Evolutionary conservation across 2,888 invertebrate species (phyloP).

Genomic region (Oeneis ivallda): DNA sequence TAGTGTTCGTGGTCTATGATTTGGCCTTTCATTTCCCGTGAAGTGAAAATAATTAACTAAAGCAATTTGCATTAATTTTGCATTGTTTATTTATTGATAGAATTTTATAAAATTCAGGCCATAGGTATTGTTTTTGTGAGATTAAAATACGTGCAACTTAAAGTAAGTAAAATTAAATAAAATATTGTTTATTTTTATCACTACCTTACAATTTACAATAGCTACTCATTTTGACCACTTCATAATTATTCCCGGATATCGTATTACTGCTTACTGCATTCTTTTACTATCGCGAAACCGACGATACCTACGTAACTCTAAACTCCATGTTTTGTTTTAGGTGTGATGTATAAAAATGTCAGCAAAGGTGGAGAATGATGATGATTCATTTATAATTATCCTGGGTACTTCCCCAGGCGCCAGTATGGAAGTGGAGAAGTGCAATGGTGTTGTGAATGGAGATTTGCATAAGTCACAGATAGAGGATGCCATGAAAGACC

Average conservation of each 20-base stretch:
- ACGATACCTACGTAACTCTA: background rate
- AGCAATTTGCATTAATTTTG: background rate
- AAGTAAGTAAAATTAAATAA: background rate
- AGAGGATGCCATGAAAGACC: conserved; percentile 69
- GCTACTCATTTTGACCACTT: background rate
- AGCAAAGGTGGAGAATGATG: conserved; percentile 57
- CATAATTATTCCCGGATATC: conserved; percentile 4
- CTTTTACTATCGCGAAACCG: background rate
- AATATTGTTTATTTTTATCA: conserved; percentile 5
- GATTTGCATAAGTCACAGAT: conserved; percentile 56
- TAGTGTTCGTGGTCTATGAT: too few species aligned
- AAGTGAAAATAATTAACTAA: too few species aligned
- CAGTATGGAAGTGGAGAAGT: conserved; percentile 62
- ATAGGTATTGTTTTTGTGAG: background rate
- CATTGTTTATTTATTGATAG: background rate
- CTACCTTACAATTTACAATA: background rate
- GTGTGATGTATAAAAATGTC: conserved; percentile 52
- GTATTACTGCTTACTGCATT: background rate
- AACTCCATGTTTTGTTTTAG: conserved; percentile 22
- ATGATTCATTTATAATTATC: conserved; percentile 73
- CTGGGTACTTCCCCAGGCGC: conserved; percentile 69
- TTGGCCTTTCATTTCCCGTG: too few species aligned
- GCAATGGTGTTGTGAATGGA: conserved; percentile 51
- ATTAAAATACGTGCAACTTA: background rate
- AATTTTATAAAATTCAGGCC: background rate